Conservation (phyloP, 30 jellyfish, hydroid and myxozoan species). For the Morbakka virulenta region DNA sequence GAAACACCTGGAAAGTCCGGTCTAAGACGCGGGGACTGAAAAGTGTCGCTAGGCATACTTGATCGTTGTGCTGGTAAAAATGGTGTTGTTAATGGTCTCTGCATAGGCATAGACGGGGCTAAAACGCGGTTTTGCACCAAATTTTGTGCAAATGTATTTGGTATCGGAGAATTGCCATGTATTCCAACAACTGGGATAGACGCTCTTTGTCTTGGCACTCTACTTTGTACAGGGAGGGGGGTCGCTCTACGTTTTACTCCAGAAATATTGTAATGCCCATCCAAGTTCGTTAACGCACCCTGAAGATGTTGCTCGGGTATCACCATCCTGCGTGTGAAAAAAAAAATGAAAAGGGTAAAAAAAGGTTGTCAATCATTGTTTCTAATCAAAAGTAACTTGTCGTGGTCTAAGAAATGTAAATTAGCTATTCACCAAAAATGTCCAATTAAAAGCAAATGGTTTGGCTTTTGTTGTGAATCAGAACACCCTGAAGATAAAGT, state of each 20-base stretch:
- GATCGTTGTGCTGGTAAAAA: background rate
- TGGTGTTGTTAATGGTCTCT: background rate
- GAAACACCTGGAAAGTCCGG: background rate
- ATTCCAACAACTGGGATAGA: slow-evolving; percentile 19
- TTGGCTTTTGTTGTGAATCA: too few species aligned
- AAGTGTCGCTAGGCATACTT: background rate
- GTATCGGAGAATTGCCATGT: background rate
- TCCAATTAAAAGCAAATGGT: too few species aligned
- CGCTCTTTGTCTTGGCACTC: slow-evolving; percentile 9
- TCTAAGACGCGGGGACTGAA: background rate
- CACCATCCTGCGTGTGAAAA: too few species aligned
- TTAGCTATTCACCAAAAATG: too few species aligned
- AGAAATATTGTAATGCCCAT: slow-evolving; percentile 47
- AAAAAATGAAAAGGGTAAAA: too few species aligned
- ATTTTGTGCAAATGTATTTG: background rate
- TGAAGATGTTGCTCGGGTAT: slow-evolving; percentile 58
- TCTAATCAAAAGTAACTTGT: background rate
- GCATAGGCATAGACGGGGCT: background rate
- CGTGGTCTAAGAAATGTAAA: background rate
- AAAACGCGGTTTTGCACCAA: background rate
- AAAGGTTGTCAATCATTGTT: background rate
- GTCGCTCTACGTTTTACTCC: slow-evolving; percentile 72
- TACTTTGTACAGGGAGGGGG: slow-evolving; percentile 58
- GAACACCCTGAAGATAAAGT: too few species aligned
- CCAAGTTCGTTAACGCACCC: slow-evolving; percentile 14